Conservation (phyloP, 2,113 vertebrate species). For the Anarrhichthys ocellatus region DNA sequence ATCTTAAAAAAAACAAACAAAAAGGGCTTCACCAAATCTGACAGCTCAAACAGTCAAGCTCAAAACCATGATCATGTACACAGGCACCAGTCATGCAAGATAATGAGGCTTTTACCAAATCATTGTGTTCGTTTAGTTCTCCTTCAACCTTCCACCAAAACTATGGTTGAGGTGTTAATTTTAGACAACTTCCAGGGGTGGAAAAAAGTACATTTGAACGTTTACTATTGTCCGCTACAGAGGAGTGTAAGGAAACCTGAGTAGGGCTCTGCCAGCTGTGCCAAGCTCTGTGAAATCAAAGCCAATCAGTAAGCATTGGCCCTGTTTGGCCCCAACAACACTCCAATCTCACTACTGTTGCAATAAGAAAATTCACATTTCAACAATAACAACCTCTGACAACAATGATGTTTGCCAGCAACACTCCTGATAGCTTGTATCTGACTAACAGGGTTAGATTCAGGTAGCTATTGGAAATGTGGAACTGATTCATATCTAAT, state of each 20-base stretch:
- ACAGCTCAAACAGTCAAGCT: constrained; percentile 28
- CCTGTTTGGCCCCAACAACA: background rate
- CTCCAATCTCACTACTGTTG: background rate
- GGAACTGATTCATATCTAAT: background rate
- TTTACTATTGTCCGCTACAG: background rate
- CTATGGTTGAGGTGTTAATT: constrained; percentile 9
- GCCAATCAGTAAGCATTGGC: constrained; percentile 13
- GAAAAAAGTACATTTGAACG: background rate
- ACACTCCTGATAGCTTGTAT: background rate
- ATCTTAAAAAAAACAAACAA: background rate
- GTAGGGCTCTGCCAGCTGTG: constrained; percentile 2
- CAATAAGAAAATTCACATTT: background rate
- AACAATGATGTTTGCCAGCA: background rate
- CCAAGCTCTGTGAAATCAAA: constrained; percentile 23
- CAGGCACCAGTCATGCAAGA: background rate
- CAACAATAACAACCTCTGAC: background rate
- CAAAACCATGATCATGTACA: background rate
- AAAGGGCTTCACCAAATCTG: background rate
- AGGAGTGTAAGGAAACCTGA: constrained; percentile 38
- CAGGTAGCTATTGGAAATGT: background rate
- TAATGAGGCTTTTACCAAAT: background rate
- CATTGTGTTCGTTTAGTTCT: background rate
- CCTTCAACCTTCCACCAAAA: background rate
- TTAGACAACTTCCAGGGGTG: background rate
- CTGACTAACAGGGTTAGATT: background rate